Percentiles rank a stretch among this genome's conserved stretches.
phyloP scores from a whole-genome alignment of 1,140 invertebrate genomes.

The Drosophila busckii region DNA sequence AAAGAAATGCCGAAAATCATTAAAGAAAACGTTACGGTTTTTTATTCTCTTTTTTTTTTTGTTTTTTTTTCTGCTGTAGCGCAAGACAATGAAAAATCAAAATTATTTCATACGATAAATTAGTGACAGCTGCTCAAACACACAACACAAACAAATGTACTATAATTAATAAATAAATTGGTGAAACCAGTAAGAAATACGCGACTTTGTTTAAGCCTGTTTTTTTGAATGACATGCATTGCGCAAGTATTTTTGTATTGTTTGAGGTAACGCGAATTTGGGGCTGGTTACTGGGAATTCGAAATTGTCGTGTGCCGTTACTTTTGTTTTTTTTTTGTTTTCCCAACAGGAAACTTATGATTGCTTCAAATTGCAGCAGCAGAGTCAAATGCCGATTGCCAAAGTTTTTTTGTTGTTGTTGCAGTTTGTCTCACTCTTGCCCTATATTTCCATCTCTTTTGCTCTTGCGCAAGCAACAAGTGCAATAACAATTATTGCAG shows the following conservation, averaged over 20 bases:
- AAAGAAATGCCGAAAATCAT: constrained; percentile 30
- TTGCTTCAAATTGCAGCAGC: constrained; percentile 59
- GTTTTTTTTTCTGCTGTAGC: no score
- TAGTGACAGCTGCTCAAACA: constrained; percentile 47
- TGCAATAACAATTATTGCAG: constrained; percentile 30
- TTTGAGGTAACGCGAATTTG: constrained; percentile 32
- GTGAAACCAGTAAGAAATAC: constrained; percentile 55
- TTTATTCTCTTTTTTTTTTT: no score
- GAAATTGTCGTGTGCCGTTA: constrained; percentile 56
- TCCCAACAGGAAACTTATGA: constrained; percentile 69
- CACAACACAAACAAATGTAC: constrained; percentile 10
- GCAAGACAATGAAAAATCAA: constrained; percentile 42
- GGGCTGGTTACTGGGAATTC: constrained; percentile 13
- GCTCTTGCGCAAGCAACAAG: constrained; percentile 25
- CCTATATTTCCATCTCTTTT: background rate
- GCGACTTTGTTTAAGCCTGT: constrained; percentile 18
- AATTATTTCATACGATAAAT: constrained; percentile 47
- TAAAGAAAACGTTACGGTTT: constrained; percentile 42
- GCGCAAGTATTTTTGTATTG: constrained; percentile 53
- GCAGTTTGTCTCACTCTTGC: constrained; percentile 12
- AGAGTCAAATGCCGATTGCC: constrained; percentile 57
- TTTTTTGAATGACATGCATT: constrained; percentile 58
- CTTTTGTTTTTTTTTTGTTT: constrained; percentile 28
- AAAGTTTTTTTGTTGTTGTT: constrained; percentile 42
- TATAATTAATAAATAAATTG: constrained; percentile 45